Percentiles rank a stretch among this genome's conserved stretches.
Evolutionary conservation across 2,113 vertebrate genomes (phyloP).

Genomic region (Pelecanus crispus): DNA sequence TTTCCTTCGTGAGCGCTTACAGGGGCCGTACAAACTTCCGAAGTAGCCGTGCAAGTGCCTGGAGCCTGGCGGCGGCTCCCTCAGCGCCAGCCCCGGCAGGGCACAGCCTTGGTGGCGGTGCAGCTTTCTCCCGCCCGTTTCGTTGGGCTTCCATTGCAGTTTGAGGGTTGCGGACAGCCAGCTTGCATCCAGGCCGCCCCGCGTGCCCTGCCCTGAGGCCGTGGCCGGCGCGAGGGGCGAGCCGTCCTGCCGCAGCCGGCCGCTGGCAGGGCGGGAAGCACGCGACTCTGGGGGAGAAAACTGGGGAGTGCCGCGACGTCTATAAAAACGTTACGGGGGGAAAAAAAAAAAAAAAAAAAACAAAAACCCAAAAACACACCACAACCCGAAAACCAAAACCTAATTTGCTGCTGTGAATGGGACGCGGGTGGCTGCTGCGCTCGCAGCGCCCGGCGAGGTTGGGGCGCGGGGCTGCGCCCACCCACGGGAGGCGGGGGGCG

Average conservation of each 20-base stretch:
- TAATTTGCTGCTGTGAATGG: not conserved
- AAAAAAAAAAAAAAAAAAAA: not conserved
- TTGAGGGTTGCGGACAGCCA: not conserved
- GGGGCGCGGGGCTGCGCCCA: not conserved
- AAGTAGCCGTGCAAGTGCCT: not conserved
- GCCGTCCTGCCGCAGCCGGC: not conserved
- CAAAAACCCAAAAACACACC: no score
- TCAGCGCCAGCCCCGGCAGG: not conserved
- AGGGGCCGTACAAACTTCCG: not conserved
- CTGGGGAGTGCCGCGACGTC: not conserved
- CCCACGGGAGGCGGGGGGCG: not conserved
- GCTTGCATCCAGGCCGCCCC: fast-evolving
- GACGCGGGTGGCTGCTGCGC: not conserved
- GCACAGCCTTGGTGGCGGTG: not conserved
- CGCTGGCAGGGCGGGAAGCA: not conserved
- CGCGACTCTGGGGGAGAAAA: fast-evolving
- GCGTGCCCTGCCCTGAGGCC: not conserved
- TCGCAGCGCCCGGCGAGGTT: not conserved
- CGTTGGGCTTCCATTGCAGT: fast-evolving
- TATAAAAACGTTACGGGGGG: not conserved
- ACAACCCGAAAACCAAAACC: no score
- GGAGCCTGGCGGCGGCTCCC: not conserved
- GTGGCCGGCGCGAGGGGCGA: not conserved
- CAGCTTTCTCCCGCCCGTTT: not conserved
- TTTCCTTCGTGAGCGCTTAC: slow-evolving; percentile 10